These are phyloP conservation scores for Drosophila borborema DNA, from an alignment of 2,888 invertebrate genomes.

Conservation along the genomic window DNA sequence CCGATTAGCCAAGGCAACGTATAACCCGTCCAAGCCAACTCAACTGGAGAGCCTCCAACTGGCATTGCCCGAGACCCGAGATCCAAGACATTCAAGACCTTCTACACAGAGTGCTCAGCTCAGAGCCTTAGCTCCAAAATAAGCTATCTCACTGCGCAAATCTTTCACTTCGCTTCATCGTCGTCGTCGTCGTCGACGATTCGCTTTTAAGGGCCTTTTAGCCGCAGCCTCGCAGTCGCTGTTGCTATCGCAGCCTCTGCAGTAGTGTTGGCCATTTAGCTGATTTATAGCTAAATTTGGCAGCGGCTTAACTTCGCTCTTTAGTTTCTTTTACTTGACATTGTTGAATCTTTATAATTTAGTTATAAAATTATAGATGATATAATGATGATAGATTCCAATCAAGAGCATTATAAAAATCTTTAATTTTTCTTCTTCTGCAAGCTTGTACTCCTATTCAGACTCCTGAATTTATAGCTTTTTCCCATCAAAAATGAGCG, in stretches of 20 bases:
- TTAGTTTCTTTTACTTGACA: too few species aligned
- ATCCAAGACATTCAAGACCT: slow-evolving; percentile 22
- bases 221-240: slow-evolving; percentile 12
- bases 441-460: too few species aligned
- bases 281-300: background rate
- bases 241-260: slow-evolving; percentile 6
- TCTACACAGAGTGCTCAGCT: slow-evolving; percentile 26
- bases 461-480: background rate
- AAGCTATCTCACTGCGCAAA: slow-evolving; percentile 77
- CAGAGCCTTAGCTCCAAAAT: slow-evolving; percentile 64
- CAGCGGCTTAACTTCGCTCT: background rate
- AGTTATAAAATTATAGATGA: too few species aligned
- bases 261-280: slow-evolving; percentile 4
- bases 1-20: slow-evolving; percentile 77
- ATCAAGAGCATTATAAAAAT: too few species aligned
- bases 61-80: slow-evolving; percentile 8
- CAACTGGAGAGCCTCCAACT: slow-evolving; percentile 9
- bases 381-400: too few species aligned
- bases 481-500: background rate
- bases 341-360: too few species aligned
- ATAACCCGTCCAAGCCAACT: slow-evolving; percentile 39
- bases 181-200: slow-evolving; percentile 16
- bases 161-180: slow-evolving; percentile 64
- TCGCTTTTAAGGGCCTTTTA: slow-evolving; percentile 74
- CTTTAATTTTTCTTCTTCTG: too few species aligned